These are phyloP conservation scores for Chelmon rostratus DNA, from an alignment of 2,797 vertebrate species.

Conservation along the genomic window DNA sequence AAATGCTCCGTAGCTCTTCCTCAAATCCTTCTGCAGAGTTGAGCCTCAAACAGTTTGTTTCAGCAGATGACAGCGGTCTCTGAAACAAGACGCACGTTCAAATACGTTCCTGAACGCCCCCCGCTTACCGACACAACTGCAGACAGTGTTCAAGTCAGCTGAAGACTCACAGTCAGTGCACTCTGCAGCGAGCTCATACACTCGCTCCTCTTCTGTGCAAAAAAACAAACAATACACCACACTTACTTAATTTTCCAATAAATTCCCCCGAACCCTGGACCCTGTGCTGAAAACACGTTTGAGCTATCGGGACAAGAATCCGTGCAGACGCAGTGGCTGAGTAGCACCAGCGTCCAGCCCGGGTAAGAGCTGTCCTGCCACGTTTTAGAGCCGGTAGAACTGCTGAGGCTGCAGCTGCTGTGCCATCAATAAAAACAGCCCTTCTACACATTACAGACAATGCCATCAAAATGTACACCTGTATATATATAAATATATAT, in stretches of 20 bases:
- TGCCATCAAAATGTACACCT: slow-evolving; percentile 29
- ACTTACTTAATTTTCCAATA: slow-evolving; percentile 14
- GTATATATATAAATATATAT: not conserved
- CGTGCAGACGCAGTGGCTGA: slow-evolving; percentile 35
- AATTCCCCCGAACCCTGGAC: not conserved
- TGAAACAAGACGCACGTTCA: slow-evolving; percentile 21
- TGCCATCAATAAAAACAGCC: slow-evolving; percentile 55
- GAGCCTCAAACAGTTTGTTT: slow-evolving; percentile 61
- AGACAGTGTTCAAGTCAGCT: slow-evolving; percentile 1
- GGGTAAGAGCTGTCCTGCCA: slow-evolving; percentile 35
- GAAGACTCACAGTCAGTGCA: not conserved
- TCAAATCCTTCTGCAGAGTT: slow-evolving; percentile 53
- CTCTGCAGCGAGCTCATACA: not conserved
- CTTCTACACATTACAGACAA: slow-evolving; percentile 36
- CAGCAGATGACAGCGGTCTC: slow-evolving; percentile 39
- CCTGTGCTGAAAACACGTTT: slow-evolving; percentile 4
- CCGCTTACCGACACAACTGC: slow-evolving; percentile 17
- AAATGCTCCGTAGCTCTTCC: slow-evolving; percentile 35
- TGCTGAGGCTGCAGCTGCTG: slow-evolving; percentile 62
- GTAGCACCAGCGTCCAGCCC: slow-evolving; percentile 27
- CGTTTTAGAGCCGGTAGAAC: slow-evolving; percentile 45
- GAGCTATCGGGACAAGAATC: slow-evolving; percentile 43
- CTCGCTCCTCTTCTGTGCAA: slow-evolving; percentile 7
- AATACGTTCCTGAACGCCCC: slow-evolving; percentile 22
- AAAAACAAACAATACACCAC: not conserved